phyloP scores from a whole-genome alignment of 2,888 invertebrate genomes.

The Brachynemurus nebulosus region DNA sequence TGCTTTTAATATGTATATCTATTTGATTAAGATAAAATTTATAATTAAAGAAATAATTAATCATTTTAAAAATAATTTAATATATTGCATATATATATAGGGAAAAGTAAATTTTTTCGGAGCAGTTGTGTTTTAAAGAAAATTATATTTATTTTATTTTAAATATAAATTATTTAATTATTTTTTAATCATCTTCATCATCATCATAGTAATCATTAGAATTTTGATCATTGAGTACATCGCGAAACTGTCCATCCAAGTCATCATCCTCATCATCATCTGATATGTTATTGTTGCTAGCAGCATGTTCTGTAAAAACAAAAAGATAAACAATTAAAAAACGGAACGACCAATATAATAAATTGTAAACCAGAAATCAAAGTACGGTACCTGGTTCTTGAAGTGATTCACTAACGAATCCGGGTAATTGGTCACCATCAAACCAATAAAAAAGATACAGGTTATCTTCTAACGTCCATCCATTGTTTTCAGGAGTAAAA shows the following conservation, averaged over 20 bases:
- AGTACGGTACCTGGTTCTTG: background rate
- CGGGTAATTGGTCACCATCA: slow-evolving; percentile 4
- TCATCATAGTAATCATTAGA: background rate
- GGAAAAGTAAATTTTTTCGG: slow-evolving; percentile 1
- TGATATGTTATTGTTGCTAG: background rate
- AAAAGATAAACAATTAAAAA: background rate
- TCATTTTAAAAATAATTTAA: background rate
- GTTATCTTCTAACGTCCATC: slow-evolving; percentile 1
- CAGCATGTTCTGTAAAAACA: slow-evolving; percentile 2
- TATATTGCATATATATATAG: background rate
- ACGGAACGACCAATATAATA: background rate
- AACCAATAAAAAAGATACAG: slow-evolving; percentile 6
- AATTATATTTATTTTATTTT: background rate
- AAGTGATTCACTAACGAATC: background rate
- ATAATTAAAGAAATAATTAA: background rate
- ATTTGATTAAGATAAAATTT: background rate
- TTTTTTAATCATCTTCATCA: background rate
- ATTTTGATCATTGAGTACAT: background rate
- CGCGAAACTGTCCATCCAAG: background rate
- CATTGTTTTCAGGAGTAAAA: too few relatives aligned
- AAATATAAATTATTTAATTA: background rate
- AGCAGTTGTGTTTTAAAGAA: background rate
- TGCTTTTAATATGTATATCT: background rate
- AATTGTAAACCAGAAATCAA: background rate
- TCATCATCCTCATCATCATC: too few relatives aligned